Base-by-base conservation (phyloP, 2,113 vertebrate genomes). In the Petromus typicus region DNA sequence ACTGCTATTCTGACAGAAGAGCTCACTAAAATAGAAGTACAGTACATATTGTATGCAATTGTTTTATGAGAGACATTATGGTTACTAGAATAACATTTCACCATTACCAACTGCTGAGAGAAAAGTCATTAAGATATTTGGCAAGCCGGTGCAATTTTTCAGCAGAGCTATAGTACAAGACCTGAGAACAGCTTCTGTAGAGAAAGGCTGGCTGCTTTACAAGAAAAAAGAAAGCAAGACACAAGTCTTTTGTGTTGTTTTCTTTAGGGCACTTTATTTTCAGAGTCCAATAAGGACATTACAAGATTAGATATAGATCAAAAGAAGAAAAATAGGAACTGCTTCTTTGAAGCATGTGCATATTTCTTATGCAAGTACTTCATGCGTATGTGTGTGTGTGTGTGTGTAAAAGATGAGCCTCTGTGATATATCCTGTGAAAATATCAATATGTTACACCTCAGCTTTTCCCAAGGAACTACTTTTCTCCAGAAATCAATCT, bases 51-150 rank as follows among this genome's bases (percentile, higher is more conserved):
- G 98, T 98, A 98, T 98, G 98, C 98, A 98, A 98, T 99, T 99
- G 98, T 98, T 99, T 99, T 99, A 99, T 98, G 98, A 98, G 98
- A 97, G 83, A 97, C 98, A 98, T 99, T 99, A 98, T 98, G 98
- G 99, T 98, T 98, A 98, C 99, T 98, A 98, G 98, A 98, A 99
- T 98, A 98, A 99, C 99, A 98, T 98, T 99, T 99, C 98, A 98
- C 98, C 97, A 98, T 98, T 99, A 99, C 99, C 98, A 98, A 98
- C 99, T 95, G 98, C 99, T 99, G 99, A 98, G 98, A 98, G 98
- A 98, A 98, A 98, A 98, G 98, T 98, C 98, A 98, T 99, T 99
- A 99, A 98, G 98, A 98, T 98, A 98, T 98, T 99, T 98, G 99
- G 99, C 97, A 98, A 98, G 98, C 96, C 96, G 96, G 97, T 75